Conservation (phyloP, 2,888 invertebrate species). For the Agrenia bidenticulata region DNA sequence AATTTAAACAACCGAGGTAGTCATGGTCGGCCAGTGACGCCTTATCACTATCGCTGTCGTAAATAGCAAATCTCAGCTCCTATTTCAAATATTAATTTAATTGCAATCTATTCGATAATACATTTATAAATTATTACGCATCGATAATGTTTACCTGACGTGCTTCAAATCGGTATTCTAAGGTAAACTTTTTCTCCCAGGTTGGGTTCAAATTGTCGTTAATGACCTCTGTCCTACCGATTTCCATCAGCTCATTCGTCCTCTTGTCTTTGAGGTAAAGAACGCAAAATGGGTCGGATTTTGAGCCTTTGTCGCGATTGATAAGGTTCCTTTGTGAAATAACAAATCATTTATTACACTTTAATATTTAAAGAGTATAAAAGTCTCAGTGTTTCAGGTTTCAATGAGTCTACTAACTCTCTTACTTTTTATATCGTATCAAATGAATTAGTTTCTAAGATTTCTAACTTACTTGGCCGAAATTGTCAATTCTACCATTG, state of each 20-base stretch:
- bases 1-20: conserved; percentile 56
- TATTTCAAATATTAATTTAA: conserved; percentile 18
- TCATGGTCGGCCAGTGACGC: conserved; percentile 42
- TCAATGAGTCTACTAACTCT: no score
- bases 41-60: conserved; percentile 52
- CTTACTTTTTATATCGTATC: no score
- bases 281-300: conserved; percentile 57
- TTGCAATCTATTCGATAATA: neutral
- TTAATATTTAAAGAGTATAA: no score
- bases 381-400: no score
- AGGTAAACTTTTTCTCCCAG: conserved; percentile 57
- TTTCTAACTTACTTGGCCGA: conserved; percentile 39
- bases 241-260: conserved; percentile 50
- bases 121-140: neutral
- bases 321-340: conserved; percentile 32
- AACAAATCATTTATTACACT: no score
- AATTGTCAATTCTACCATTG: conserved; percentile 40
- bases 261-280: conserved; percentile 51
- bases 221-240: conserved; percentile 55
- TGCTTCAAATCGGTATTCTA: conserved; percentile 59
- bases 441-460: no score
- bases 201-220: conserved; percentile 55
- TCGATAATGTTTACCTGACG: conserved; percentile 53
- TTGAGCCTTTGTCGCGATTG: conserved; percentile 35
- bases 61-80: conserved; percentile 57